Percentiles rank a stretch among this genome's conserved stretches.
phyloP scores from a whole-genome alignment of 2,888 invertebrate genomes.

The Cephonodes hylas region DNA sequence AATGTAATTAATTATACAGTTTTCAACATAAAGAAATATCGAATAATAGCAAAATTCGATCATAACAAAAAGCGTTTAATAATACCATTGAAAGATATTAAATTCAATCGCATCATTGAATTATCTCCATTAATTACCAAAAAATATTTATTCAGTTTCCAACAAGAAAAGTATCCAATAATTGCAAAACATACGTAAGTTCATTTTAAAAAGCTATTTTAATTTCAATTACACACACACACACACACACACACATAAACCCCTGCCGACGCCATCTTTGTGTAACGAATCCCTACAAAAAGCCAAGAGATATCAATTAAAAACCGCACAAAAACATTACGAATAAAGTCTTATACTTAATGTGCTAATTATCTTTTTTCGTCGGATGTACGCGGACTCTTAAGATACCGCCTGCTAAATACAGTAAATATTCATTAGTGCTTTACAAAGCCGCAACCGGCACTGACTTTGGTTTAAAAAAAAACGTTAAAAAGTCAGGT shows the following conservation, averaged over 20 bases:
- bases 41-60: too few species aligned
- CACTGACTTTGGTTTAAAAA: conserved; percentile 35
- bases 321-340: conserved; percentile 18
- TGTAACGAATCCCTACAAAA: conserved; percentile 10
- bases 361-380: conserved; percentile 42
- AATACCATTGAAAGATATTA: too few species aligned
- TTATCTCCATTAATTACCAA: too few species aligned
- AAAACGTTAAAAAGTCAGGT: conserved; percentile 13
- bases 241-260: not conserved
- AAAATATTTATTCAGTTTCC: too few species aligned
- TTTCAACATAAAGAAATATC: too few species aligned
- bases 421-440: conserved; percentile 59
- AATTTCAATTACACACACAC: not conserved
- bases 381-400: conserved; percentile 21
- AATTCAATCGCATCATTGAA: too few species aligned
- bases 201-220: not conserved
- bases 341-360: conserved; percentile 31
- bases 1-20: too few species aligned
- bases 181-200: too few species aligned
- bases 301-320: conserved; percentile 32
- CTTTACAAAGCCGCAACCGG: conserved; percentile 40
- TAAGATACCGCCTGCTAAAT: conserved; percentile 39
- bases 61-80: too few species aligned
- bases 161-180: too few species aligned
- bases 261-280: not conserved